phyloP scores from a whole-genome alignment of 2,113 vertebrate genomes.

The Nibea coibor region DNA sequence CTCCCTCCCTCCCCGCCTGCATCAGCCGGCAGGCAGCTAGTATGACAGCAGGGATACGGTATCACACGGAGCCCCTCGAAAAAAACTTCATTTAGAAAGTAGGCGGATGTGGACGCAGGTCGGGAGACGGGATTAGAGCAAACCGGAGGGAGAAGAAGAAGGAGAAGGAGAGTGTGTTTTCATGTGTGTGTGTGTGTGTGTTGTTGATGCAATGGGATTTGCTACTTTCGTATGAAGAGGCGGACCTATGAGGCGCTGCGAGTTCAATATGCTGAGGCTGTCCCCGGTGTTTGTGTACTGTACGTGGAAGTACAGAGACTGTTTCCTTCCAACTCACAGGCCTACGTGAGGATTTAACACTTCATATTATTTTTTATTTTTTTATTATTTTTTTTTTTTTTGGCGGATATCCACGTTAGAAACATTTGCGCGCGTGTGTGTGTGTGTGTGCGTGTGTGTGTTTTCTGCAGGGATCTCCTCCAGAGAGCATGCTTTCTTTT shows the following conservation, averaged over 20 bases:
- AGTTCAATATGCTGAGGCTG: slow-evolving; percentile 75
- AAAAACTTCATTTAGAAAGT: slow-evolving; percentile 68
- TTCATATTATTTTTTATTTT: slow-evolving; percentile 19
- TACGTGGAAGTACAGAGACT: slow-evolving; percentile 80
- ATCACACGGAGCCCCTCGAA: slow-evolving; percentile 55
- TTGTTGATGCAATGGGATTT: slow-evolving; percentile 70
- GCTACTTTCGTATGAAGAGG: slow-evolving; percentile 74
- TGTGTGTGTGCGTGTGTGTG: slow-evolving; percentile 7
- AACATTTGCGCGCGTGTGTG: slow-evolving; percentile 1
- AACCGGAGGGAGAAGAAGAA: slow-evolving; percentile 16
- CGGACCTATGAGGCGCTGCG: slow-evolving; percentile 68
- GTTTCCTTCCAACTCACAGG: slow-evolving; percentile 49
- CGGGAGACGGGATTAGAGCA: slow-evolving; percentile 21
- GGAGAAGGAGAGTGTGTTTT: no score
- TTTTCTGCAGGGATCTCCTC: slow-evolving; percentile 61
- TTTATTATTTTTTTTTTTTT: background rate
- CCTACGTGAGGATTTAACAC: slow-evolving; percentile 68
- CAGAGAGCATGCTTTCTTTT: slow-evolving; percentile 47
- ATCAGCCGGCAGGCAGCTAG: slow-evolving; percentile 73
- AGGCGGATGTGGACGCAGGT: slow-evolving; percentile 46
- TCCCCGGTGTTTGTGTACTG: slow-evolving; percentile 69
- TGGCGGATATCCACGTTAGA: slow-evolving; percentile 32
- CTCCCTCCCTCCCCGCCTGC: slow-evolving; percentile 46
- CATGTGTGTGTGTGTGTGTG: background rate
- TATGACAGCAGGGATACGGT: slow-evolving; percentile 61